Conservation (phyloP, 2,113 vertebrate species). For the Megaleporinus macrocephalus region DNA sequence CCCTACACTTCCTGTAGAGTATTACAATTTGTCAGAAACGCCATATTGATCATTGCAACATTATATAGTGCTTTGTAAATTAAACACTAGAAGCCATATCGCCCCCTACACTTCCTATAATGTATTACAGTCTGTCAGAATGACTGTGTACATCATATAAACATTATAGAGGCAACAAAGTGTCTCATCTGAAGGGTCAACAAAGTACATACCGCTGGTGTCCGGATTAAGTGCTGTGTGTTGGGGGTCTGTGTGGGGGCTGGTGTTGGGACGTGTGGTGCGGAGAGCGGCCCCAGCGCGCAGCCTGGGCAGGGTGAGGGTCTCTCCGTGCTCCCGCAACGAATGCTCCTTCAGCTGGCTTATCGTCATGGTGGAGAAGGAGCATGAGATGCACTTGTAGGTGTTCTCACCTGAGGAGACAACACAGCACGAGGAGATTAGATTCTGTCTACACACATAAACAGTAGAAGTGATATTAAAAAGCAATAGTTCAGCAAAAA, state of each 20-base stretch:
- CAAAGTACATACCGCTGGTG: constrained; percentile 57
- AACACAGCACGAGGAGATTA: not conserved
- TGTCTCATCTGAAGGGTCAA: too few species aligned
- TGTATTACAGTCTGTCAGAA: too few species aligned
- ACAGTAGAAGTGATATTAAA: too few species aligned
- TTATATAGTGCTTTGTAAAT: too few species aligned
- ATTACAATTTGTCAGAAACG: too few species aligned
- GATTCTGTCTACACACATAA: too few species aligned
- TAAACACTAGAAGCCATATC: too few species aligned
- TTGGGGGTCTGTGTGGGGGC: constrained; percentile 66
- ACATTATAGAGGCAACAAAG: too few species aligned
- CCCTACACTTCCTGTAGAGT: too few species aligned
- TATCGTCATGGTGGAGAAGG: constrained; percentile 96
- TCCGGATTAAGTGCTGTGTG: constrained; percentile 53
- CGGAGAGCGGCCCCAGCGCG: constrained; percentile 85
- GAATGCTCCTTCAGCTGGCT: constrained; percentile 97
- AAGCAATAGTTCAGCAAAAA: too few species aligned
- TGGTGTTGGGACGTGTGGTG: constrained; percentile 79
- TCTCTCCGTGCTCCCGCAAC: constrained; percentile 92
- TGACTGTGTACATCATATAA: not conserved
- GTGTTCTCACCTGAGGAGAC: constrained; percentile 88
- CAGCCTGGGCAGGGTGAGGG: constrained; percentile 89
- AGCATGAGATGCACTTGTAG: constrained; percentile 95
- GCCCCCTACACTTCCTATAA: too few species aligned
- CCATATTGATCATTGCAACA: too few species aligned